Evolutionary conservation across 2,888 invertebrate species (phyloP), one percentile per base, ranked within the genome.

Genomic region (Parthenolecanium corni): DNA sequence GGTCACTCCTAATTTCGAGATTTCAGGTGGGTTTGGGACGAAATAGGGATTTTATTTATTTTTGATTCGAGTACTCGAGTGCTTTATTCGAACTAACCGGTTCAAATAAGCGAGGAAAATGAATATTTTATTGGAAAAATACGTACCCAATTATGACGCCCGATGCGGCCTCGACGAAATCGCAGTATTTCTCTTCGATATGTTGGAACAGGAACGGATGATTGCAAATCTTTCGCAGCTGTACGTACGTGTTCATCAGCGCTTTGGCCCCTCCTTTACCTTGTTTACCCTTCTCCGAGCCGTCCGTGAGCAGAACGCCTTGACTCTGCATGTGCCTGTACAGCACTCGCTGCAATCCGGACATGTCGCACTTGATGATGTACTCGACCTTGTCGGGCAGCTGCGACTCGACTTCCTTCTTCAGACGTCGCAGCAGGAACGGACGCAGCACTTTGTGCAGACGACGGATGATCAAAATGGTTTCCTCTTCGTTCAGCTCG

Each of bases 191-290:
- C 75, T 96, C 93, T 76, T 99, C 98, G 70, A 98, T 94, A 71
- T 91, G 91, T 73, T 89, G 91, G 79, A 98, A 98, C 91, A 98
- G 95, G 77, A 98, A 99, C 1, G 98, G 98, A 78, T 99, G 98
- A 77, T 99, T 98, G 77, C 97, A 98, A 51, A 99, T 82, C 76
- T 99, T 98, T 66, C 97, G 81, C 69, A 98, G 78, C 75, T 99
- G 98, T 70, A 99, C 96, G 71, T 99, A 95, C 0, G 97, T 98
- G 77, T 98, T 98, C 96, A 97, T 97, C 16, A 99, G 78, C 1
- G 96, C 91, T 74, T 94, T 94, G 23, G 94, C 87, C 5, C 95
- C 95, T 61, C 94, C 94, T 74, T 89, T 91, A 69, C 92, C 91
- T 71, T 89, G 87, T 73, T 90, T 92, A 66, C 94, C 94, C 72